Evolutionary conservation across 2,113 vertebrate species (phyloP).

Genomic region (pig (Sus scrofa)): T2T-Sscrofa CM000820.6:139135501-139136000

Average conservation of each 20-base stretch:
- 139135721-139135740: neutral
- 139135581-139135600: neutral
- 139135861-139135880: neutral
- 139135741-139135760: neutral
- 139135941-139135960: neutral
- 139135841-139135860: neutral
- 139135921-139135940: neutral
- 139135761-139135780: neutral
- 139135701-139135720: neutral
- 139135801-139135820: fast-evolving
- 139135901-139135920: neutral
- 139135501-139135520: fast-evolving
- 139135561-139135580: too few species aligned
- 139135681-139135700: neutral
- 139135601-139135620: neutral
- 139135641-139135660: neutral
- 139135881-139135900: neutral
- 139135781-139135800: neutral
- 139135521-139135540: neutral
- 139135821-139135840: neutral
- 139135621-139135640: fast-evolving
- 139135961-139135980: neutral
- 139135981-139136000: neutral
- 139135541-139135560: fast-evolving
- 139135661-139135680: neutral